Percentiles rank a stretch among this genome's conserved stretches.
phyloP scores from a whole-genome alignment of 2,113 vertebrate genomes.

The Oryctolagus cuniculus region DNA sequence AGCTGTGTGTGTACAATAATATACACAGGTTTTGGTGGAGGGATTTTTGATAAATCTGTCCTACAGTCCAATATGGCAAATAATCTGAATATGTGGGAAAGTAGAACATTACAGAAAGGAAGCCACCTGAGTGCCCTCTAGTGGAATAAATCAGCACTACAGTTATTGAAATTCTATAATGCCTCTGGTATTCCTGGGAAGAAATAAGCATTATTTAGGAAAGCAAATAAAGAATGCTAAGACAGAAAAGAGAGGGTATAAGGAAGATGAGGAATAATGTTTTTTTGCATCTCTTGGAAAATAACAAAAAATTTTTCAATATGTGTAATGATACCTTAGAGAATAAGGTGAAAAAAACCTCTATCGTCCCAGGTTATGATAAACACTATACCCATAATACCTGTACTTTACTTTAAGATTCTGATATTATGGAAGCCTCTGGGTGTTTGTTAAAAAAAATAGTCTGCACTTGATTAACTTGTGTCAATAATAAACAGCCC shows the following conservation, averaged over 20 bases:
- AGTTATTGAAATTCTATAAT: background rate
- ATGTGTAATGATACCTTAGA: background rate
- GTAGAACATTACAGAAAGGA: background rate
- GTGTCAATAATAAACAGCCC: background rate
- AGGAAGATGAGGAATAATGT: background rate
- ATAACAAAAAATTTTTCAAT: background rate
- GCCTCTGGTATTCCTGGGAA: background rate
- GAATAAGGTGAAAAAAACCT: background rate
- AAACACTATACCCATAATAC: background rate
- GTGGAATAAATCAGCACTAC: constrained; percentile 50
- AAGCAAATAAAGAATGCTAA: background rate
- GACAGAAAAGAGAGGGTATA: background rate
- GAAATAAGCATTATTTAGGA: background rate
- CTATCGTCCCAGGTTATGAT: background rate
- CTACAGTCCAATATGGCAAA: background rate
- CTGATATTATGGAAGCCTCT: background rate
- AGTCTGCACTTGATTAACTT: constrained; percentile 18
- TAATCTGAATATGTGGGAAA: constrained; percentile 18
- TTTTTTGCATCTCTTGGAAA: background rate
- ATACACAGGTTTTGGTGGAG: background rate
- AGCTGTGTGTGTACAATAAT: background rate
- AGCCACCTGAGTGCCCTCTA: constrained; percentile 72
- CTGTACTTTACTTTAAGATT: background rate
- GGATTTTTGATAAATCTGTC: background rate
- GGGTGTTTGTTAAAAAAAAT: constrained; percentile 11